These are phyloP conservation scores for Ceuthmochares aereus DNA, from an alignment of 2,113 vertebrate species.

Conservation along the genomic window DNA sequence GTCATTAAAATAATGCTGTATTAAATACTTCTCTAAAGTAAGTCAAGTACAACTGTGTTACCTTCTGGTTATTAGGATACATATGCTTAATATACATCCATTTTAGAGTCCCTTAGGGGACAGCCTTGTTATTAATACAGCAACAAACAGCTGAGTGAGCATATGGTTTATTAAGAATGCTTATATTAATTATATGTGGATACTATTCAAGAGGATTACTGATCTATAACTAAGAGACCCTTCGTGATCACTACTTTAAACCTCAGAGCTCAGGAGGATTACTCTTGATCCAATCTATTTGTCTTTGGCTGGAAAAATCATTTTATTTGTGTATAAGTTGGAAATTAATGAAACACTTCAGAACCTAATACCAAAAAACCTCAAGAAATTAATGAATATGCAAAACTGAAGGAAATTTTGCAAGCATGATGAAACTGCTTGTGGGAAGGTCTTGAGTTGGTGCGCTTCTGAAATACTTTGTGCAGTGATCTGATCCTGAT, in stretches of 20 bases:
- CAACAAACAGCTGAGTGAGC: constrained; percentile 74
- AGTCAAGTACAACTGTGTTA: constrained; percentile 59
- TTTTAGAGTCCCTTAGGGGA: constrained; percentile 67
- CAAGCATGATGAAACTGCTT: background rate
- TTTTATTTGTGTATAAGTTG: background rate
- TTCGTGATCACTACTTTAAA: constrained; percentile 48
- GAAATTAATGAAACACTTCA: constrained; percentile 42
- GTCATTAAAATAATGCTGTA: constrained; percentile 56
- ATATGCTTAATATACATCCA: constrained; percentile 63
- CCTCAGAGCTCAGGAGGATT: constrained; percentile 35
- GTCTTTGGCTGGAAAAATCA: constrained; percentile 43
- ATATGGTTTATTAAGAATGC: constrained; percentile 77
- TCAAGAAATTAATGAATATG: background rate
- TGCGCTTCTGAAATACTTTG: background rate
- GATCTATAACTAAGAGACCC: constrained; percentile 39
- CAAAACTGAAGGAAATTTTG: background rate
- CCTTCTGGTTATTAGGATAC: constrained; percentile 46
- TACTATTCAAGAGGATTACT: constrained; percentile 68
- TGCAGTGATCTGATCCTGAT: background rate
- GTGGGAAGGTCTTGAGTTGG: background rate
- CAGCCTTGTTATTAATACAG: constrained; percentile 67
- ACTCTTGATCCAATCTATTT: constrained; percentile 4
- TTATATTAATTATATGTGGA: constrained; percentile 73
- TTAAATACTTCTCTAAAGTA: constrained; percentile 63
- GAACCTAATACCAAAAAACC: background rate